Evolutionary conservation across 2,888 invertebrate genomes (phyloP).

Genomic region (Pseudococcus jackbeardsleyi): DNA sequence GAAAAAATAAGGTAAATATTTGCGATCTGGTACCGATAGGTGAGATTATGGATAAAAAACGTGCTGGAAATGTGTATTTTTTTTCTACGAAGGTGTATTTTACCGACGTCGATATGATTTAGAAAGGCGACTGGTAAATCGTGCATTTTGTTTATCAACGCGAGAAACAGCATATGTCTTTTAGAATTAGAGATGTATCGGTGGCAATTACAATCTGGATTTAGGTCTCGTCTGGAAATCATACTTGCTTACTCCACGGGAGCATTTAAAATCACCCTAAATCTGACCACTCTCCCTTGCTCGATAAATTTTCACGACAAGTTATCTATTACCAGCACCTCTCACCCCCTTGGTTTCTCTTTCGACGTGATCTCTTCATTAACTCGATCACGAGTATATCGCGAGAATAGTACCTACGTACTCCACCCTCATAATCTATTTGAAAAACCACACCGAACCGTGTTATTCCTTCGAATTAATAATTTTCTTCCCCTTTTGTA

Average conservation of each 20-base stretch:
- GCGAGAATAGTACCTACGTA: background rate
- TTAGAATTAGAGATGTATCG: background rate
- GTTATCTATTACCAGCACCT: slow-evolving; percentile 30
- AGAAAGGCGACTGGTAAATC: background rate
- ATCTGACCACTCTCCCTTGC: slow-evolving; percentile 15
- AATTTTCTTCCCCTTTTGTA: background rate
- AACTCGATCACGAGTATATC: slow-evolving; percentile 19
- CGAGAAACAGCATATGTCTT: background rate
- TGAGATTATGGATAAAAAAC: background rate
- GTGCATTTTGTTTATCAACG: background rate
- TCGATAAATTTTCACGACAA: background rate
- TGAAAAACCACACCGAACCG: background rate
- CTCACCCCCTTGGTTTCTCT: background rate
- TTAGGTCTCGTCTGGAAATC: background rate
- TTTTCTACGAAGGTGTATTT: background rate
- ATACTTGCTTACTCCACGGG: background rate
- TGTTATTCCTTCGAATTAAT: background rate
- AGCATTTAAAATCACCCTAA: background rate
- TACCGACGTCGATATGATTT: background rate
- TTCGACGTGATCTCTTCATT: slow-evolving; percentile 44
- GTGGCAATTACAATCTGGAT: slow-evolving; percentile 10
- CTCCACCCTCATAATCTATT: slow-evolving; percentile 37
- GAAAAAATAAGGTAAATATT: background rate
- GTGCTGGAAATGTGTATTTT: background rate
- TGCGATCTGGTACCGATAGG: background rate